Base-by-base conservation (phyloP, 2,888 invertebrate species). In the Mimumesa dahlbomi region DNA sequence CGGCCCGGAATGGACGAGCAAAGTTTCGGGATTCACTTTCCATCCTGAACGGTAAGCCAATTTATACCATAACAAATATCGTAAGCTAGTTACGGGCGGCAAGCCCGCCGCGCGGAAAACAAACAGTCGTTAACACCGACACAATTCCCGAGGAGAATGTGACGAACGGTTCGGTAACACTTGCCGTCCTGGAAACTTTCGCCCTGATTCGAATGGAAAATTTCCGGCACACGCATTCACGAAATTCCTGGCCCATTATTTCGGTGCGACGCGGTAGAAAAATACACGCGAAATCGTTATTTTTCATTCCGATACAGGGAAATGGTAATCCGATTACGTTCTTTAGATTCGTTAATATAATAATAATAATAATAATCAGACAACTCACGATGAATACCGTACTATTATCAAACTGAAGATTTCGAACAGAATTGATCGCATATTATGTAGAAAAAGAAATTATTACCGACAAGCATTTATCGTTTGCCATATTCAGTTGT, bases 21-120 rank as follows among this genome's bases (percentile, higher is more conserved):
- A 75, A 79, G 73, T 70, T 79, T 76, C 67, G 46, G 46, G 64
- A 77, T 77, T 77, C 73, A 72, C 64, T 62, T 67, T 69, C 42
- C 65, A 61, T 61, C 42, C 66, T 38, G 14, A 9, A 38, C 31
- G 18, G 34, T 34, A 49, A 65, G 62, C 49, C 64, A 71, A 74
- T 77, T 77, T 70, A 61, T 58, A 38, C 46, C 46, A 38, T 68
- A 71, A 68, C 78, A 74, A 77, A 77, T 77, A 77, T 69, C 22
- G 61, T 52, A 58, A 70, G 63, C 70, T 64, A 38, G 69, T 58
- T 64, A 61, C 31, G 22, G 22, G 6, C 19, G 45, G 34, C 3
- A 19, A 22, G 43, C 56, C 48, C 16, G 13, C 40, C 16, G 6
- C 38, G 46, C 11, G 43, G 38, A 25, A 46, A 53, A 58, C 43